Evolutionary conservation across 2,113 vertebrate genomes (phyloP), one percentile per base, ranked within the genome.

Genomic region (Sphaerodactylus townsendi): DNA sequence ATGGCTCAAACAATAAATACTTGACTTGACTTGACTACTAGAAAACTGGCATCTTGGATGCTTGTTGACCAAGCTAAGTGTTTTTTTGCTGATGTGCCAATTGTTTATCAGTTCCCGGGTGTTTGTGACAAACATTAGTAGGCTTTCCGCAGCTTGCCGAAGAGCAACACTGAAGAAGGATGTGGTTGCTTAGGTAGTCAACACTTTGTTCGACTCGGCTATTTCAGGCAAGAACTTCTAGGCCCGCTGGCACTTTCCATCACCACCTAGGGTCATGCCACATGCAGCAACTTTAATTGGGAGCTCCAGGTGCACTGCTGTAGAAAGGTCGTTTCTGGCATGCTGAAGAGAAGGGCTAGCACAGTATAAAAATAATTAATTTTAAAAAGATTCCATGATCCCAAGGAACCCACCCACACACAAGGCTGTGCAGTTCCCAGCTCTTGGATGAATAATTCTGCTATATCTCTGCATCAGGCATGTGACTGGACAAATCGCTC

Each of bases 21-120:
- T n/a, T n/a, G n/a, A n/a, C n/a, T n/a, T n/a, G n/a, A n/a, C n/a
- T n/a, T n/a, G n/a, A n/a, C n/a, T n/a, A n/a, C 92, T 85, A 87
- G 59, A 92, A 92, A 90, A 89, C 92, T 88, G 87, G 68, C 75
- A 75, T 0, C 83, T 88, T 89, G 85, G 72, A 93, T 93, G 92
- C 89, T 88, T 92, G 53, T 37, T 89, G 88, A 90, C 89, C 80
- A 66, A 72, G 33, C 13, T 81, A 77, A 1, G 30, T 92, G 77
- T 93, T 91, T 69, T 37, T 94, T 91, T 92, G 0, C 90, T 93
- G 89, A 92, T 92, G 89, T 92, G 88, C 88, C 89, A 68, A 85
- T 89, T 91, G 80, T 87, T 91, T 84, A 87, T 90, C 85, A 87
- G 86, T 82, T 83, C 69, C 53, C 59, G 23, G 0, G 0, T 30